phyloP scores from a whole-genome alignment of 1,140 invertebrate species.

The Camponotus vicinus region DNA sequence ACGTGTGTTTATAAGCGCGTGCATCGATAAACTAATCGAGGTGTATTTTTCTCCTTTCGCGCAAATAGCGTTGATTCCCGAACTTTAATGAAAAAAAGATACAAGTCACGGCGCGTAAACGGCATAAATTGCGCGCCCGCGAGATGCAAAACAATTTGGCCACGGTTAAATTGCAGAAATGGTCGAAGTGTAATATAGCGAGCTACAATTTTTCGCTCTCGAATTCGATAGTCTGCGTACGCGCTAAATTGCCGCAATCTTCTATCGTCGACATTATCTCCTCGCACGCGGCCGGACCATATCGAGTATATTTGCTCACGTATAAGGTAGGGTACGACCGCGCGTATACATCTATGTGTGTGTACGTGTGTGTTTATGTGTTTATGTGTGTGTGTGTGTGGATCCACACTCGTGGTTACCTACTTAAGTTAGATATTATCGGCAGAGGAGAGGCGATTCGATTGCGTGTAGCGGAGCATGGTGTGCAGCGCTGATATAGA shows the following conservation, averaged over 20 bases:
- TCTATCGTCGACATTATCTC: conserved; percentile 62
- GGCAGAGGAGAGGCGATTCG: conserved; percentile 74
- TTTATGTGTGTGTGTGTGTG: no score
- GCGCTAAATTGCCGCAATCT: conserved; percentile 56
- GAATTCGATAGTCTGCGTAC: conserved; percentile 26
- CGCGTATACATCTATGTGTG: background rate
- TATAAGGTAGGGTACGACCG: conserved; percentile 32
- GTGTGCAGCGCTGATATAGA: conserved; percentile 84
- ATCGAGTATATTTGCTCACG: conserved; percentile 59
- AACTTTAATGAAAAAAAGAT: conserved; percentile 33
- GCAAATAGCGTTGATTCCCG: conserved; percentile 8
- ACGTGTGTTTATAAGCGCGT: background rate
- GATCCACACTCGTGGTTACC: conserved; percentile 58
- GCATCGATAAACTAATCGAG: background rate
- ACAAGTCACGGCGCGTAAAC: conserved; percentile 20
- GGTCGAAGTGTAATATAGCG: conserved; percentile 32
- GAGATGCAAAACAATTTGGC: conserved; percentile 51
- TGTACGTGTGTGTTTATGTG: background rate
- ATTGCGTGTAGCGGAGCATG: conserved; percentile 80
- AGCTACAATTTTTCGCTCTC: conserved; percentile 30
- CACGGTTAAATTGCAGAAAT: conserved; percentile 47
- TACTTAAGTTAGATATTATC: conserved; percentile 80
- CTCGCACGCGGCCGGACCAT: conserved; percentile 43
- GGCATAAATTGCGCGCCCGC: conserved; percentile 27
- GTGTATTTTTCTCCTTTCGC: background rate